phyloP scores from a whole-genome alignment of 1,140 invertebrate species.

The Drosophila mayri region DNA sequence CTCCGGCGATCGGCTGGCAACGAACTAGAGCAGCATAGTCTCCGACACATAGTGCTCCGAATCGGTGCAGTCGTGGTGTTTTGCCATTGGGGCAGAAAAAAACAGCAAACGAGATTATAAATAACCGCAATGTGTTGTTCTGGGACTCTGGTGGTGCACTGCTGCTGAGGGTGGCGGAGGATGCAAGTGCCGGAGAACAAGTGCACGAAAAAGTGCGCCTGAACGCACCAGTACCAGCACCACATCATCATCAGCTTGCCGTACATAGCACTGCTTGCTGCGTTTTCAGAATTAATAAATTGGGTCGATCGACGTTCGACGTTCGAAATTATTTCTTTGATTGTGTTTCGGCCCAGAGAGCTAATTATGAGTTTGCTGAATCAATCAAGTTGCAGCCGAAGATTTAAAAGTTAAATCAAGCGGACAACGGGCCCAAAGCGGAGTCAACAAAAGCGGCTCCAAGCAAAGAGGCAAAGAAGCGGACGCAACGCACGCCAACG shows the following conservation, averaged over 20 bases:
- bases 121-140: slow-evolving; percentile 45
- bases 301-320: slow-evolving; percentile 52
- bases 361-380: slow-evolving; percentile 36
- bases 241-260: slow-evolving; percentile 2
- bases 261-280: slow-evolving; percentile 5
- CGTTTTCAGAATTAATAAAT: slow-evolving; percentile 21
- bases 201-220: slow-evolving; percentile 46
- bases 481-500: slow-evolving; percentile 26
- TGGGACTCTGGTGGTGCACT: slow-evolving; percentile 26
- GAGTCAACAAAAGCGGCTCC: slow-evolving; percentile 44
- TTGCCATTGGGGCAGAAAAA: slow-evolving; percentile 72
- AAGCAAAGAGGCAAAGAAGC: slow-evolving; percentile 54
- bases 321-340: slow-evolving; percentile 25
- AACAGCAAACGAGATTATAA: slow-evolving; percentile 74
- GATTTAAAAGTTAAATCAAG: slow-evolving; percentile 57
- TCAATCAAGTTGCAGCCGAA: slow-evolving; percentile 42
- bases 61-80: slow-evolving; percentile 74
- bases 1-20: not conserved
- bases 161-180: slow-evolving; percentile 21
- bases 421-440: slow-evolving; percentile 50
- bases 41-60: slow-evolving; percentile 17
- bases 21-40: slow-evolving; percentile 7
- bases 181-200: slow-evolving; percentile 50
- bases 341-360: slow-evolving; percentile 12
- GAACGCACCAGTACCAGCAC: slow-evolving; percentile 6